Evolutionary conservation across 2,797 vertebrate species (phyloP), one percentile per base, ranked within the genome.

Genomic region (Psittacula echo): DNA sequence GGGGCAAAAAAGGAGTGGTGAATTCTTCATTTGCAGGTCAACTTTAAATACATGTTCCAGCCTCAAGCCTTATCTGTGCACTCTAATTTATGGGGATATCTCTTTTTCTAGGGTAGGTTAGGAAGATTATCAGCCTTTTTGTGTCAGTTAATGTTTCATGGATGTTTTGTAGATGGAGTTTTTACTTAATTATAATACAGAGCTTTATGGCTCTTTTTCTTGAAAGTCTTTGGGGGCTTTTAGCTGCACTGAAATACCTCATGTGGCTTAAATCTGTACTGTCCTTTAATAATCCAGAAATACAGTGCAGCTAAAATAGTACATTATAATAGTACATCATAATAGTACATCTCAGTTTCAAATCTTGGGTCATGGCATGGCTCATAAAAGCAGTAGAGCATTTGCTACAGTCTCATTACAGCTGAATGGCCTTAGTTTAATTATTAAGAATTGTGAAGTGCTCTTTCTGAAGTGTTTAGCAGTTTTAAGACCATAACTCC

Each of bases 1-100:
- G 7, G 23, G 9, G 16, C 3, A 9, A 58, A 45, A 75, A 54
- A 61, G 17, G 23, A 45, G 56, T 21, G 50, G 37, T 72, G 47
- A 85, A 62, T 90, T 95, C 95, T 93, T 94, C 95, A n/a, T 97
- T 96, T 97, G 96, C 96, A 95, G 96, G 90, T 96, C 96, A 96
- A 95, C 95, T 96, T 96, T 78, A 87, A 94, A 96, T 97, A 95
- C 95, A 29, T 56, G 29, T 94, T 96, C 75, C 92, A 95, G 96
- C 96, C 94, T 96, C 94, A 96, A 94, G 75, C 66, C 79, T 96
- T 83, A 77, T 64, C 37, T 81, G n/a, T 92, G 76, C 66, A 42
- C 8, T 71, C 87, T 56, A 54, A 44, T 71, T 77, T 70, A 53
- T 73, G 61, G 50, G 42, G 27, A 62, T 90, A 42, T 39, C 19